Evolutionary conservation across 2,888 invertebrate genomes (phyloP), one percentile per base, ranked within the genome.

Genomic region (Tachina lurida): DNA sequence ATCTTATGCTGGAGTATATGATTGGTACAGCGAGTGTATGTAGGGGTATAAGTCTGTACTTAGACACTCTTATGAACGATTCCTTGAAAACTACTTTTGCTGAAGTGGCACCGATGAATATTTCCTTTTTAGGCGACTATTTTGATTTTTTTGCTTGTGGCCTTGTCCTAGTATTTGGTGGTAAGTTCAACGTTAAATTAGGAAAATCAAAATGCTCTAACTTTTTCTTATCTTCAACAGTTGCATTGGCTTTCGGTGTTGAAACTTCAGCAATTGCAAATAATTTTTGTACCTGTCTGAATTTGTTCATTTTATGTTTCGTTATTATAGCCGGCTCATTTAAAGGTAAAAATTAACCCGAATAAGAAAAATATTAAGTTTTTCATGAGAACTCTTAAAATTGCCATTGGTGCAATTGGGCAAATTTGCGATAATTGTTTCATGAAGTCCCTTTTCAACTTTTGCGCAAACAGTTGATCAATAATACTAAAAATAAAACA

Each of bases 1-100:
- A 97, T 93, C 94, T 98, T 81, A 96, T 98, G 81, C 93, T 98
- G 88, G 97, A 97, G 91, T 96, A 96, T 90, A 93, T 96, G 8
- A 96, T 97, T 87, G 97, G 96, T 60, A 91, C 92, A 0, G 92
- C 97, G 0, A 96, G 96, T 90, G 95, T 97, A 3, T 96, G 96
- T 9, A 94, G 95, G 62, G 97, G 96, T 0, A 94, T 97, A 71
- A 97, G 96, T 90, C 93, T 95, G 58, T 96, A 96, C 91, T 93
- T 97, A 87, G 97, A 97, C 91, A 93, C 94, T 0, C 91, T 97
- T 70, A 90, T 94, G 7, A 94, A 95, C 88, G 93, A 95, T 84
- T 93, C 94, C 5, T 95, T 97, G 93, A 95, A 95, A 31, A 91
- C 92, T 0, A 95, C 95, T 89, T 95, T 96, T 87, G 90, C 93